A percentile compares a stretch with the other conserved stretches of the same genome.
Evolutionary conservation across 2,113 vertebrate genomes (phyloP).

Genomic region (Apodemus speciosus): DNA sequence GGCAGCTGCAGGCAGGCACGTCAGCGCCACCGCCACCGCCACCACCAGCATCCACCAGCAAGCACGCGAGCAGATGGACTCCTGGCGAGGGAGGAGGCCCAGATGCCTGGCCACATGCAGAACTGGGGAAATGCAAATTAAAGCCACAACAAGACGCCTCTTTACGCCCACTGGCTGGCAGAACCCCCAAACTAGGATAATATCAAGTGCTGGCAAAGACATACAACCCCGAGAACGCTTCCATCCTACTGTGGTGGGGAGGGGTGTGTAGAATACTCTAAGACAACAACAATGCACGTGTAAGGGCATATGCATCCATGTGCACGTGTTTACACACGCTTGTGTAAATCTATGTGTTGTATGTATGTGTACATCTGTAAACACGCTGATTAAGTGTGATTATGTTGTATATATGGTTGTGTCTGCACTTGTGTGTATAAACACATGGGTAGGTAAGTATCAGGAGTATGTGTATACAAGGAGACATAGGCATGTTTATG

Average conservation of each 20-base stretch:
- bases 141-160: background rate
- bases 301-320: accelerated
- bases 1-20: background rate
- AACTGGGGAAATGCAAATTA: background rate
- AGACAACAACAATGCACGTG: background rate
- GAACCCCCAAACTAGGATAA: background rate
- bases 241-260: background rate
- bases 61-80: accelerated
- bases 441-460: background rate
- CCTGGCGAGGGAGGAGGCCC: background rate
- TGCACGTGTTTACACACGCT: too few species aligned
- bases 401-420: background rate
- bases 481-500: background rate
- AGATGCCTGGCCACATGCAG: background rate
- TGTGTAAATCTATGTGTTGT: accelerated
- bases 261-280: background rate
- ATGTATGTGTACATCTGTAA: background rate
- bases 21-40: accelerated
- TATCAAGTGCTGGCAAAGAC: background rate
- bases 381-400: background rate
- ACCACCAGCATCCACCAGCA: accelerated
- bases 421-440: background rate
- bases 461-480: background rate
- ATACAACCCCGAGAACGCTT: background rate
- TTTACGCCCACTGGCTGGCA: background rate